phyloP scores from a whole-genome alignment of 2,113 vertebrate species.

The Takifugu bimaculatus region DNA sequence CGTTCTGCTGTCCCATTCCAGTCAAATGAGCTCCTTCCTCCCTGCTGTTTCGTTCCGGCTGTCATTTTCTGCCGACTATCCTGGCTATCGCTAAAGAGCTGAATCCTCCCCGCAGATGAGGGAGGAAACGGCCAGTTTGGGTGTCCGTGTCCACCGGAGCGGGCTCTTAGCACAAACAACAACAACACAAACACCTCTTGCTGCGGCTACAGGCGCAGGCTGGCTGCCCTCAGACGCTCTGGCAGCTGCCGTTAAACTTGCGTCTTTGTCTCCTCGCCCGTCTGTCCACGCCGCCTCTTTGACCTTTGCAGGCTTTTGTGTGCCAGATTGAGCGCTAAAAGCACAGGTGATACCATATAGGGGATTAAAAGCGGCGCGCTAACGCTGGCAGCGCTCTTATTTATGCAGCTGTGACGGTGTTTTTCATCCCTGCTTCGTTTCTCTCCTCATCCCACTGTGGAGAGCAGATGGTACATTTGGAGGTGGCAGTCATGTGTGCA shows the following conservation, averaged over 20 bases:
- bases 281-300: slow-evolving; percentile 1
- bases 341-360: slow-evolving; percentile 31
- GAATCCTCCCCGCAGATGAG: background rate
- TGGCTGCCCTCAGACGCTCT: background rate
- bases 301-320: background rate
- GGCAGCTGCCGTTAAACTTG: background rate
- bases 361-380: slow-evolving; percentile 24
- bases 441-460: slow-evolving; percentile 45
- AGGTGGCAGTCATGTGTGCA: slow-evolving; percentile 54
- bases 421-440: slow-evolving; percentile 39
- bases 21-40: no score
- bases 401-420: slow-evolving; percentile 60
- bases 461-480: slow-evolving; percentile 62
- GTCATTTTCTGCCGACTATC: no score
- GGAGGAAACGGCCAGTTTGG: slow-evolving; percentile 16
- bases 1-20: no score
- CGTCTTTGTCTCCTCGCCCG: slow-evolving; percentile 19
- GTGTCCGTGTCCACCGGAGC: background rate
- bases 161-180: slow-evolving; percentile 19
- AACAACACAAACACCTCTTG: slow-evolving; percentile 27
- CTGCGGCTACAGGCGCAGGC: slow-evolving; percentile 7
- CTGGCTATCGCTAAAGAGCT: background rate
- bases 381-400: slow-evolving; percentile 53
- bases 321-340: background rate
- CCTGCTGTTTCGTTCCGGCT: no score